A percentile compares a stretch with the other conserved stretches of the same genome.
phyloP scores from a whole-genome alignment of 2,113 vertebrate genomes.

The Tricholaema leucomelas region DNA sequence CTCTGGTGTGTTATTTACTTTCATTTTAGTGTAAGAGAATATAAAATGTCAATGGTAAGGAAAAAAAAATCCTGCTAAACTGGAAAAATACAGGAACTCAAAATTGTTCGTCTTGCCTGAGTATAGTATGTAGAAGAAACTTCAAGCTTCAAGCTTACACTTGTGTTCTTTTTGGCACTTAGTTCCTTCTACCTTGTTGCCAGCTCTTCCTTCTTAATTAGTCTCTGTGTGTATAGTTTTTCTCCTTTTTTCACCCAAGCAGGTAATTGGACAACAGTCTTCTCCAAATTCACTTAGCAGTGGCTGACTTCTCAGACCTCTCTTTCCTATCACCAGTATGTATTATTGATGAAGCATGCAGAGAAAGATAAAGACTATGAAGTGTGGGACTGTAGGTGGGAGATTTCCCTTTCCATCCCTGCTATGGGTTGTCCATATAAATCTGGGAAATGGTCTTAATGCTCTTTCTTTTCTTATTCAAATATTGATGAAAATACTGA shows the following conservation, averaged over 20 bases:
- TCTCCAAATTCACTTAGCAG: background rate
- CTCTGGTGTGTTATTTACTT: background rate
- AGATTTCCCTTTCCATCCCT: background rate
- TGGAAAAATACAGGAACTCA: background rate
- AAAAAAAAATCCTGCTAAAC: background rate
- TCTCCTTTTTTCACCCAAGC: background rate
- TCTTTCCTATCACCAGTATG: background rate
- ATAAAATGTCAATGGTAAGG: background rate
- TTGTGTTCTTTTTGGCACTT: background rate
- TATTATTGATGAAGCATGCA: background rate
- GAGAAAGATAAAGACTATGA: background rate
- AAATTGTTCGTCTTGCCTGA: background rate
- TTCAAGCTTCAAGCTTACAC: background rate
- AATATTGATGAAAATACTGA: background rate
- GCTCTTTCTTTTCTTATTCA: background rate
- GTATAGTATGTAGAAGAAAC: background rate
- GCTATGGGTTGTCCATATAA: background rate
- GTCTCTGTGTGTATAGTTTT: background rate
- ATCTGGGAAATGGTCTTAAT: background rate
- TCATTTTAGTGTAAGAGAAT: background rate
- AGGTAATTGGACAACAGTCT: background rate
- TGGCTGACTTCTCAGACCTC: background rate
- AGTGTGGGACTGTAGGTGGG: background rate
- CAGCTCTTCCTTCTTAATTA: background rate
- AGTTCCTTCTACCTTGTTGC: background rate